Evolutionary conservation across 2,113 vertebrate species (phyloP).

Genomic region (Chunga burmeisteri): DNA sequence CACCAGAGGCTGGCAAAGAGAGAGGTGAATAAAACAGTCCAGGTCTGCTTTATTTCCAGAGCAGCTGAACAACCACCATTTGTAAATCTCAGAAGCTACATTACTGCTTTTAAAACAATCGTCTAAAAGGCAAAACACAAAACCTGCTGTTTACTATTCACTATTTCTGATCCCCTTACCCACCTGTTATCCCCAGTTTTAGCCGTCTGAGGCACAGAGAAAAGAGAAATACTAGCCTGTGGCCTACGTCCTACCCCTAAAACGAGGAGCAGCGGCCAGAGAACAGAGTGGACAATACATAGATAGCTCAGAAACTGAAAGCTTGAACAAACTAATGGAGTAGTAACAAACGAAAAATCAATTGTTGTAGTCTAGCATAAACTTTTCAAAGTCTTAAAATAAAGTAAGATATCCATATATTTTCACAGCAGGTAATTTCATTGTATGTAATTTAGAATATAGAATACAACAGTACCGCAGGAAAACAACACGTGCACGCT

Average conservation of each 20-base stretch:
- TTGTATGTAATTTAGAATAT: accelerated
- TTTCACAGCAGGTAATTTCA: neutral
- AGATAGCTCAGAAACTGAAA: neutral
- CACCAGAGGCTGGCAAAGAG: neutral
- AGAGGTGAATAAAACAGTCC: neutral
- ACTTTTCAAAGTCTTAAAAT: neutral
- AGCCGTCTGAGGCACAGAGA: neutral
- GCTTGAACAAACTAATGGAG: neutral
- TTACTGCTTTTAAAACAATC: neutral
- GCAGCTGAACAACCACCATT: neutral
- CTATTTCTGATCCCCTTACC: neutral
- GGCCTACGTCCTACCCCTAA: accelerated
- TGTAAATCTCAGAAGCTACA: neutral
- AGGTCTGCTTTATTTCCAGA: neutral
- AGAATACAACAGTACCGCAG: neutral
- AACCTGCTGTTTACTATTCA: neutral
- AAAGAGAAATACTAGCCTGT: neutral
- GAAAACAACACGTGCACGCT: accelerated
- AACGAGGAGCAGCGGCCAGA: neutral
- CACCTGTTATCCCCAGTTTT: neutral
- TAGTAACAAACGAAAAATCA: neutral
- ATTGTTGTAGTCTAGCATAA: neutral
- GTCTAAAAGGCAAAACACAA: neutral
- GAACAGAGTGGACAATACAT: neutral
- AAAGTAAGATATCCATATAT: neutral